Evolutionary conservation across 2,888 invertebrate genomes (phyloP).

Genomic region (Drosophila siamana): DNA sequence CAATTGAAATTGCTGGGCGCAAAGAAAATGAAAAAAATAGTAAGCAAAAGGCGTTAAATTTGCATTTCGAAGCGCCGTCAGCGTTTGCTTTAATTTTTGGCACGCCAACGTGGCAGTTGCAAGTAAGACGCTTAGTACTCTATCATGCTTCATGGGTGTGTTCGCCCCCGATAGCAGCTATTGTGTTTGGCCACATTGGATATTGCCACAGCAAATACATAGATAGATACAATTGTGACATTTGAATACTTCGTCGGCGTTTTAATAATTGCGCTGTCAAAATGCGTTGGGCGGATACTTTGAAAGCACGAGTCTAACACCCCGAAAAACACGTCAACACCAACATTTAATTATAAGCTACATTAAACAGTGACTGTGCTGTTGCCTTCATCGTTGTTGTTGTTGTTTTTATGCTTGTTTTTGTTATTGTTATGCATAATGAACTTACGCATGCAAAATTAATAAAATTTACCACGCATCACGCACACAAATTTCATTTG

Average conservation of each 20-base stretch:
- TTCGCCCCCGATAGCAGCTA: constrained; percentile 11
- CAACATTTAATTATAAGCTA: constrained; percentile 77
- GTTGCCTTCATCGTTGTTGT: constrained; percentile 38
- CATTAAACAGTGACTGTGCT: constrained; percentile 68
- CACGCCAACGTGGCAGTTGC: constrained; percentile 45
- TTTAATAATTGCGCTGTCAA: constrained; percentile 75
- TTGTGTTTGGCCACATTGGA: constrained; percentile 19
- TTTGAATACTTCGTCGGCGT: constrained; percentile 57
- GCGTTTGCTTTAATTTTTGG: constrained; percentile 49
- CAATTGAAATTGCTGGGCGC: constrained; percentile 27
- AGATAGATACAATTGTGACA: constrained; percentile 47
- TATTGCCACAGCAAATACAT: constrained; percentile 8
- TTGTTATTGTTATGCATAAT: constrained; percentile 68
- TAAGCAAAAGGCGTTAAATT: constrained; percentile 44
- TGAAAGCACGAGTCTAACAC: constrained; percentile 1
- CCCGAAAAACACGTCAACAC: constrained; percentile 2
- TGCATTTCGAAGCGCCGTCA: constrained; percentile 58
- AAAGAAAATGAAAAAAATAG: constrained; percentile 5
- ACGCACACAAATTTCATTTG: constrained; percentile 65
- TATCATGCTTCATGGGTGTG: constrained; percentile 39
- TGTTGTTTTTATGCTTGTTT: constrained; percentile 42
- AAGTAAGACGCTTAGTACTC: constrained; percentile 14
- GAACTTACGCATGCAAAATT: constrained; percentile 78
- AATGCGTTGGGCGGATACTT: constrained; percentile 65
- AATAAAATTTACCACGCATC: constrained; percentile 74